These are phyloP conservation scores for Matsumyia berberina DNA, from an alignment of 2,888 invertebrate genomes.

Conservation along the genomic window DNA sequence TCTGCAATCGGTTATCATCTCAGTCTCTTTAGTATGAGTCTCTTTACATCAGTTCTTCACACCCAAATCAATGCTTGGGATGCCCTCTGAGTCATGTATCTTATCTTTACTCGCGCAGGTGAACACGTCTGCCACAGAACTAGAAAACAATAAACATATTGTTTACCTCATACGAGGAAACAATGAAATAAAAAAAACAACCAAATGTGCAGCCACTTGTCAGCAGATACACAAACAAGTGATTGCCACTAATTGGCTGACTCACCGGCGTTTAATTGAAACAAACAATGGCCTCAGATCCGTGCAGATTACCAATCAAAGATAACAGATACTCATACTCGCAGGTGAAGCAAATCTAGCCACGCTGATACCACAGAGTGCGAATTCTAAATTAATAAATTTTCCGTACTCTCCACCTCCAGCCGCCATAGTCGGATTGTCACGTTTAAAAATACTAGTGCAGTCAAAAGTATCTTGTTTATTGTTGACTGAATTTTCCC, in stretches of 20 bases:
- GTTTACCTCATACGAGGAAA: constrained; percentile 1
- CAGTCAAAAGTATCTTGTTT: constrained; percentile 34
- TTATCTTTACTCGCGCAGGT: constrained; percentile 28
- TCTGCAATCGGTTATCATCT: too few species aligned
- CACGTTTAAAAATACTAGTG: constrained; percentile 13
- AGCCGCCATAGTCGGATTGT: neutral
- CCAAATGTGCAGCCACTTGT: constrained; percentile 41
- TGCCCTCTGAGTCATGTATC: too few species aligned
- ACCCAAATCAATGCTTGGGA: too few species aligned
- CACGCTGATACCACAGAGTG: constrained; percentile 2
- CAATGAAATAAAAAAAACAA: neutral
- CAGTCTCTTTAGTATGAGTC: too few species aligned
- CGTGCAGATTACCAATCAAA: constrained; percentile 32
- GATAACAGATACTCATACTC: constrained; percentile 14
- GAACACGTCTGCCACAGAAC: constrained; percentile 1
- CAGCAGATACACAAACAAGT: constrained; percentile 29
- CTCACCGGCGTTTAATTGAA: constrained; percentile 44
- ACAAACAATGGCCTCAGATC: constrained; percentile 36
- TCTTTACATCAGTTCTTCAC: too few species aligned
- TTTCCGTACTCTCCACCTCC: neutral
- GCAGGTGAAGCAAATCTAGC: neutral
- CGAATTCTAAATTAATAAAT: neutral
- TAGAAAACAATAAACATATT: constrained; percentile 8
- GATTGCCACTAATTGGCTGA: constrained; percentile 46
- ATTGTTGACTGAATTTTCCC: constrained; percentile 17